phyloP scores from a whole-genome alignment of 2,888 invertebrate genomes.

The Eristalis arbustorum region DNA sequence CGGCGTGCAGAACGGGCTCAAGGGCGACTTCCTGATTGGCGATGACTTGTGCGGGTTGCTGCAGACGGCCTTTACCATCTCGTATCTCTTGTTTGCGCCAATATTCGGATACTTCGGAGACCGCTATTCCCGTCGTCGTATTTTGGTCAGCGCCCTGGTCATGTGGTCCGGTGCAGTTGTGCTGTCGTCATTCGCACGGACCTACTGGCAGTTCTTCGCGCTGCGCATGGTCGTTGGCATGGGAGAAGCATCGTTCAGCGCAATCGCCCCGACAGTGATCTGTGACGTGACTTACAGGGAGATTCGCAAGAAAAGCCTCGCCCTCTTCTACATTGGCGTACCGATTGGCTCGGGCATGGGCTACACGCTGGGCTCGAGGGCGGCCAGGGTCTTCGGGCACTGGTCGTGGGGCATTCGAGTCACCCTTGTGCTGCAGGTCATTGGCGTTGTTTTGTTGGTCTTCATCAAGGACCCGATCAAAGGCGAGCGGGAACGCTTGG shows the following conservation, averaged over 20 bases:
- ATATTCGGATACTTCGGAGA: slow-evolving; percentile 54
- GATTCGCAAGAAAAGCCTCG: slow-evolving; percentile 20
- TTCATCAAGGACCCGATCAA: slow-evolving; percentile 45
- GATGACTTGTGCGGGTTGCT: slow-evolving; percentile 46
- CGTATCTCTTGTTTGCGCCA: slow-evolving; percentile 38
- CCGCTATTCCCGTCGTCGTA: slow-evolving; percentile 30
- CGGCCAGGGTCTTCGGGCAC: slow-evolving; percentile 4
- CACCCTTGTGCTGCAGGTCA: neutral
- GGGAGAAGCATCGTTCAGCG: slow-evolving; percentile 36
- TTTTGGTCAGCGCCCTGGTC: slow-evolving; percentile 17
- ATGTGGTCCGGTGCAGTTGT: slow-evolving; percentile 36
- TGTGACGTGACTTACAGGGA: slow-evolving; percentile 33
- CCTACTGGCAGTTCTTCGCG: slow-evolving; percentile 29
- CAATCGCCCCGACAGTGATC: slow-evolving; percentile 52
- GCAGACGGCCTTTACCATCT: slow-evolving; percentile 45
- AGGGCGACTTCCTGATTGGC: slow-evolving; percentile 27
- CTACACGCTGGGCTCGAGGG: slow-evolving; percentile 4
- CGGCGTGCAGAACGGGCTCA: slow-evolving; percentile 26
- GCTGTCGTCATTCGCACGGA: slow-evolving; percentile 27
- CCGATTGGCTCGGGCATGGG: slow-evolving; percentile 51
- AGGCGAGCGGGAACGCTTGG: slow-evolving; percentile 46
- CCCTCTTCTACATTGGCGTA: slow-evolving; percentile 38
- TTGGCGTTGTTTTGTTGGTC: slow-evolving; percentile 14
- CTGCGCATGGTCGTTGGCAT: slow-evolving; percentile 33
- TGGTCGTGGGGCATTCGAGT: slow-evolving; percentile 51